Evolutionary conservation across 2,113 vertebrate species (phyloP).

Genomic region (Cynoglossus semilaevis): DNA sequence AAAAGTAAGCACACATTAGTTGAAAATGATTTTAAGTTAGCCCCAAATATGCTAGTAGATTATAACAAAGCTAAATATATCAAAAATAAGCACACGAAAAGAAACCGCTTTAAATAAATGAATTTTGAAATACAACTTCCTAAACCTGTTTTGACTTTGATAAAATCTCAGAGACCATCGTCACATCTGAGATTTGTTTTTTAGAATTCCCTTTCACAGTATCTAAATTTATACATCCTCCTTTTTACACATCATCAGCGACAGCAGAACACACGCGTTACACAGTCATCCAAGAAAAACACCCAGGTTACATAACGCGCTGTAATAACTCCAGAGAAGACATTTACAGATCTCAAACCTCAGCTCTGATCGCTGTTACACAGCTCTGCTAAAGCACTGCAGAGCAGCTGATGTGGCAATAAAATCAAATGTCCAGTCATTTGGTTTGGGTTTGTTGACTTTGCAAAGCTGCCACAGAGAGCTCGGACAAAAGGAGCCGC

Average conservation of each 20-base stretch:
- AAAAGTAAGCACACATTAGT: no score
- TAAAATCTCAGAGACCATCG: constrained; percentile 44
- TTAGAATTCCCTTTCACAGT: constrained; percentile 38
- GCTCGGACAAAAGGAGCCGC: constrained; percentile 27
- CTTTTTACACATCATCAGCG: constrained; percentile 27
- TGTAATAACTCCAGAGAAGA: constrained; percentile 43
- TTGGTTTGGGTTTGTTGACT: constrained; percentile 28
- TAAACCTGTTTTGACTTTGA: constrained; percentile 4
- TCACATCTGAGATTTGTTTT: constrained; percentile 15
- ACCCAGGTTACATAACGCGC: constrained; percentile 53
- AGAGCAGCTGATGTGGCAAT: constrained; percentile 4
- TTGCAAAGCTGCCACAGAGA: constrained; percentile 25
- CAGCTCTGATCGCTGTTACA: constrained; percentile 13
- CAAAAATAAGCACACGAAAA: no score
- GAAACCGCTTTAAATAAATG: no score
- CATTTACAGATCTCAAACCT: constrained; percentile 29
- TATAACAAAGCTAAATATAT: no score
- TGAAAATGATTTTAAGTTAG: no score
- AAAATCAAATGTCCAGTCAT: constrained; percentile 12
- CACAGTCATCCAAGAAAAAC: constrained; percentile 40
- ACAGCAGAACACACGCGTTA: constrained; percentile 16
- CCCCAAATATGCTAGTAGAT: no score
- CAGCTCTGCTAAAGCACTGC: neutral
- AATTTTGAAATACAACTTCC: no score
- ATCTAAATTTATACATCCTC: constrained; percentile 64